Evolutionary conservation across 2,888 invertebrate genomes (phyloP).

Genomic region (Macrophya alboannulata): DNA sequence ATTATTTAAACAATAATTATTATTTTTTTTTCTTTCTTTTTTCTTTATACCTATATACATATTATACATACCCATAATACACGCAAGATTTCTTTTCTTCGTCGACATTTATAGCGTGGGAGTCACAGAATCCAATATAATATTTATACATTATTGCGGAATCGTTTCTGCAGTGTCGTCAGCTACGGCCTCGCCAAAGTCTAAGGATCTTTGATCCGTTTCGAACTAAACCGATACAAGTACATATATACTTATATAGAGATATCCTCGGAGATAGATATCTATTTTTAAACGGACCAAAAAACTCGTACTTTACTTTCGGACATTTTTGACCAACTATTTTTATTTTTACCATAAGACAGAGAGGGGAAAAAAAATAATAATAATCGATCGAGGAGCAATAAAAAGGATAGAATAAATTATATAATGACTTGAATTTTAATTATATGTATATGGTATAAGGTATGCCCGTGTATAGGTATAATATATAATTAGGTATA

Average conservation of each 20-base stretch:
- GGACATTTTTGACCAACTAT: too few relatives aligned
- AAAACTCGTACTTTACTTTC: too few relatives aligned
- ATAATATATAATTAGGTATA: background rate
- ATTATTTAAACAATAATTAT: background rate
- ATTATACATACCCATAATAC: too few relatives aligned
- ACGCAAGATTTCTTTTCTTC: background rate
- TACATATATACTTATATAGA: too few relatives aligned
- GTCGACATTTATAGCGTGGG: background rate
- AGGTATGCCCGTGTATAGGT: background rate
- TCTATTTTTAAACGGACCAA: too few relatives aligned
- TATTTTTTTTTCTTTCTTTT: background rate
- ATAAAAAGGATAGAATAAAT: too few relatives aligned
- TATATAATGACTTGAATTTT: too few relatives aligned
- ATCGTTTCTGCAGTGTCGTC: constrained; percentile 23
- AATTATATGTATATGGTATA: too few relatives aligned
- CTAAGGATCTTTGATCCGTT: background rate
- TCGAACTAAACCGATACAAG: background rate
- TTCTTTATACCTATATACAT: too few relatives aligned
- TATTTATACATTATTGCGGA: background rate
- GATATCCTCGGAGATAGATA: too few relatives aligned
- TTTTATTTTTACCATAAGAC: background rate
- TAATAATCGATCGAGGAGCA: background rate
- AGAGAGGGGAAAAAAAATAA: background rate
- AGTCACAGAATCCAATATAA: background rate
- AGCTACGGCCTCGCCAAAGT: background rate